Percentiles rank a stretch among this genome's conserved stretches.
Evolutionary conservation across 2,113 vertebrate genomes (phyloP).

Genomic region (Lophochroa leadbeateri): DNA sequence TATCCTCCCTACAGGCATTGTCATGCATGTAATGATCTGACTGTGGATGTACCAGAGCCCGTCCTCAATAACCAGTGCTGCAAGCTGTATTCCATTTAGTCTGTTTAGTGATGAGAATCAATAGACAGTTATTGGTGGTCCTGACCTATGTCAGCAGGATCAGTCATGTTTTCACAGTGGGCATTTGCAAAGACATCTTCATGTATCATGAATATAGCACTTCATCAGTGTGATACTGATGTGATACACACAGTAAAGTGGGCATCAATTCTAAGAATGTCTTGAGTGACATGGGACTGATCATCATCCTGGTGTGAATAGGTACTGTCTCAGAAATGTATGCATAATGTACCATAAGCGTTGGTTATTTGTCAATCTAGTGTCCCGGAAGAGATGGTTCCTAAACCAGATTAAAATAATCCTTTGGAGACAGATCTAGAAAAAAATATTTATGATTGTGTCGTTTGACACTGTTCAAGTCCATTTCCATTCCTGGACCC

Average conservation of each 20-base stretch:
- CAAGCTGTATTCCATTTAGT: neutral
- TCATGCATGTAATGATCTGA: neutral
- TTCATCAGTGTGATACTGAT: neutral
- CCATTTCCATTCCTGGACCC: neutral
- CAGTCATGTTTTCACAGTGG: neutral
- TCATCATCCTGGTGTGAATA: neutral
- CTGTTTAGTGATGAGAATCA: neutral
- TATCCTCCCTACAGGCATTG: neutral
- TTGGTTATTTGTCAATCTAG: neutral
- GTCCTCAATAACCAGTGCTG: neutral
- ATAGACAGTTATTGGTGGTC: neutral
- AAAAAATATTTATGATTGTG: neutral
- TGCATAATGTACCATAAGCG: fast-evolving
- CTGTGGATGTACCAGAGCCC: neutral
- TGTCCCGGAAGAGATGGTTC: neutral
- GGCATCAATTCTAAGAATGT: neutral
- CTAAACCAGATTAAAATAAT: neutral
- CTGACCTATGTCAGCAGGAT: neutral
- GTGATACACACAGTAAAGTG: neutral
- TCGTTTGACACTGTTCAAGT: neutral
- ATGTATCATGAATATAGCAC: neutral
- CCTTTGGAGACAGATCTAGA: neutral
- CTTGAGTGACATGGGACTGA: neutral
- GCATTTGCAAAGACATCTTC: neutral
- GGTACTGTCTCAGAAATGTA: neutral